Evolutionary conservation across 2,888 invertebrate genomes (phyloP), one percentile per base, ranked within the genome.

Genomic region (Mythimna lalbum): DNA sequence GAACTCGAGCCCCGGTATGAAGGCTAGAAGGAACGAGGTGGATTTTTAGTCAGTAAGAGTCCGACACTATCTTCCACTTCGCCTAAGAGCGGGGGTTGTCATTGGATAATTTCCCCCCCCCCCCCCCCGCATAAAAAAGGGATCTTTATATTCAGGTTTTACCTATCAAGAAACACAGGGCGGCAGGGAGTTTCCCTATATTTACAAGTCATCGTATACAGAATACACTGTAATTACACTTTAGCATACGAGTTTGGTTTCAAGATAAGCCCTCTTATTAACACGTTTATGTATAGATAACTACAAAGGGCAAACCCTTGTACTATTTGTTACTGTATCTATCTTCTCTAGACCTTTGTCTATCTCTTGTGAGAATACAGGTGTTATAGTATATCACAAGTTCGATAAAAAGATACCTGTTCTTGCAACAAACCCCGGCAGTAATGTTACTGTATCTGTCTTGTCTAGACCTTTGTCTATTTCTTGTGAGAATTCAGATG

Each of bases 351-450:
- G 14, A 63, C 17, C 1, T 50, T 2, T 33, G 9, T 19, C 4
- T 60, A 33, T n/a, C 12, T 9, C n/a, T n/a, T 27, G 4, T 12
- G 1, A 21, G 10, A 47, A 71, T 10, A 14, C 14, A 10, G 19
- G 10, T 27, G 23, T 67, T n/a, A 27, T 27, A 27, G 27, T 27
- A 27, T 27, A 5, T 14, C 17, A 55, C 12, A 56, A 27, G 12
- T 36, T 14, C 1, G 17, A 53, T 19, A 7, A 23, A 31, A 33
- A 19, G 19, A 12, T 77, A 97, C 97, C 97, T 88, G 94, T 96
- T 87, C 97, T 94, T 12, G 96, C 96, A n/a, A n/a, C n/a, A n/a
- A n/a, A n/a, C n/a, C n/a, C n/a, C n/a, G n/a, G n/a, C n/a, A n/a
- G n/a, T n/a, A n/a, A n/a, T 31, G 10, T 53, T 19, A 17, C 9